A percentile compares a stretch with the other conserved stretches of the same genome.
Evolutionary conservation across 2,888 invertebrate genomes (phyloP).

Genomic region (Drosophila lacicola): DNA sequence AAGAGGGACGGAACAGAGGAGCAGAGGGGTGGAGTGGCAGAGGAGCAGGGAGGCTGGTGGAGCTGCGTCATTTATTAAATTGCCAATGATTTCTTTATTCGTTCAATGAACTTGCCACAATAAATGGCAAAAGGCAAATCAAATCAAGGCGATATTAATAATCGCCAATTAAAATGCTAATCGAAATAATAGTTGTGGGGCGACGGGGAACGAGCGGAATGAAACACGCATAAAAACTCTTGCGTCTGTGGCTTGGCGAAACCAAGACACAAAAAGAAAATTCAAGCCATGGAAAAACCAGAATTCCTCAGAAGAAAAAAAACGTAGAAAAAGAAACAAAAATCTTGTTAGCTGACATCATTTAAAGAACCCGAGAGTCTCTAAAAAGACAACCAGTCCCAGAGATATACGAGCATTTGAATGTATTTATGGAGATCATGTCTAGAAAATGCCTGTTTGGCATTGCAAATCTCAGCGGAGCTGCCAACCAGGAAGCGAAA

Average conservation of each 20-base stretch:
- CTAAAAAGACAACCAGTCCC: conserved; percentile 29
- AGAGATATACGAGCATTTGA: conserved; percentile 26
- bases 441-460: conserved; percentile 62
- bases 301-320: conserved; percentile 29
- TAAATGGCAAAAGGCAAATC: conserved; percentile 30
- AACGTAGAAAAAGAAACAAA: conserved; percentile 22
- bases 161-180: conserved; percentile 59
- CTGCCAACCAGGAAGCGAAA: conserved; percentile 64
- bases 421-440: conserved; percentile 72
- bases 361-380: conserved; percentile 33
- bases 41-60: neutral
- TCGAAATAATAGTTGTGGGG: conserved; percentile 40
- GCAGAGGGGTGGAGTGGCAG: neutral
- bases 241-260: too few relatives aligned
- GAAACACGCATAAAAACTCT: neutral
- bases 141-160: conserved; percentile 52
- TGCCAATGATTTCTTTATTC: conserved; percentile 36
- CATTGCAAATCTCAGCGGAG: conserved; percentile 67
- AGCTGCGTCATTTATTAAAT: conserved; percentile 19
- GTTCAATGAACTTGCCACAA: conserved; percentile 68
- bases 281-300: conserved; percentile 59
- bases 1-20: neutral
- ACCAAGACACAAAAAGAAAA: conserved; percentile 53
- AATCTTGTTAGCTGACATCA: conserved; percentile 68
- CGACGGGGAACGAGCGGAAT: neutral